A percentile compares a stretch with the other conserved stretches of the same genome.
phyloP scores from a whole-genome alignment of 2,797 vertebrate species.

The Muscicapa comitata region DNA sequence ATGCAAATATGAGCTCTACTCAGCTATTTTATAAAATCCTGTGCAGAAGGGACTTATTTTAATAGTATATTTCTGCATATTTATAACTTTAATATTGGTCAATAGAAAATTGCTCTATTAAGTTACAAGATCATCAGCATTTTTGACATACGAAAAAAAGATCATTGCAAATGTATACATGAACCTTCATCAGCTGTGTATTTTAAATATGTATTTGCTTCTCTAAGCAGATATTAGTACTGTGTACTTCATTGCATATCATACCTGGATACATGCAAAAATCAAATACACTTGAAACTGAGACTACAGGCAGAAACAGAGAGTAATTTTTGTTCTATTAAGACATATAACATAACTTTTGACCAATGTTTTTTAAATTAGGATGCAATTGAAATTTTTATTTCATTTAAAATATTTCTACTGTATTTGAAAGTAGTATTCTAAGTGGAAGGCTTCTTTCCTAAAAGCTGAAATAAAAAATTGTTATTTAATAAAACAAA shows the following conservation, averaged over 20 bases:
- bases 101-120: neutral
- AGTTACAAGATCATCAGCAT: neutral
- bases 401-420: neutral
- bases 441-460: neutral
- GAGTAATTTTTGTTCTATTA: neutral
- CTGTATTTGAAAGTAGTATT: neutral
- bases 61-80: neutral
- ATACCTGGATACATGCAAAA: neutral
- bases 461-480: neutral
- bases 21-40: neutral
- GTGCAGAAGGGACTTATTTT: neutral
- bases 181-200: neutral
- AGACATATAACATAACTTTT: neutral
- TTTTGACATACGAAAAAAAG: neutral
- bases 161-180: neutral
- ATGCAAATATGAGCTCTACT: neutral
- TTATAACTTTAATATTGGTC: neutral
- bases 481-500: neutral
- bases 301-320: neutral
- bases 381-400: accelerated
- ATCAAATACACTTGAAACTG: neutral
- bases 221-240: neutral
- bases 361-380: neutral
- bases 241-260: neutral
- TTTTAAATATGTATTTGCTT: neutral